Percentiles rank a stretch among this genome's conserved stretches.
Evolutionary conservation across 2,888 invertebrate genomes (phyloP).

Genomic region (Agrotis exclamationis): DNA sequence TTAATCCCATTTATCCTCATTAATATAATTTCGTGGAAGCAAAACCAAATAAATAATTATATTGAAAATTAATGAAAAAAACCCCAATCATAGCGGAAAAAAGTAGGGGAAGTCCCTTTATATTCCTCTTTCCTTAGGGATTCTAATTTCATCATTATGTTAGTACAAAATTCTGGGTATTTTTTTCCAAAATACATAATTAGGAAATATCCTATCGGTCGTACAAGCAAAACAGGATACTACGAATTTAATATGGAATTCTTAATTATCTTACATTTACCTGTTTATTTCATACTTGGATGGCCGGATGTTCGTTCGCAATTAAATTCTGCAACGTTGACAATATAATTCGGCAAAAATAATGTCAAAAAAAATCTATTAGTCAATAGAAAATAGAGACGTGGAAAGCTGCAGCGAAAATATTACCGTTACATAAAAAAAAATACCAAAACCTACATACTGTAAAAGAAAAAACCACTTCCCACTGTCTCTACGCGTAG

Average conservation of each 20-base stretch:
- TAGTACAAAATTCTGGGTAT: background rate
- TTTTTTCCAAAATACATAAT: background rate
- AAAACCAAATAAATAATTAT: background rate
- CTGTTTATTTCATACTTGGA: slow-evolving; percentile 9
- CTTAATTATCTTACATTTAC: slow-evolving; percentile 22
- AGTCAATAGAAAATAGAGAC: too few species aligned
- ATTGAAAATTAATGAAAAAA: background rate
- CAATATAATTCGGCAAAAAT: background rate
- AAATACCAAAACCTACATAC: background rate
- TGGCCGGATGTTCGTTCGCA: slow-evolving; percentile 3
- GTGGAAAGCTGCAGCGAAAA: too few species aligned
- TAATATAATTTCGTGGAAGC: background rate
- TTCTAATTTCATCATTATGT: background rate
- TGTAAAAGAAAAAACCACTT: too few species aligned
- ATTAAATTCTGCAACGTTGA: background rate
- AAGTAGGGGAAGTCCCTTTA: background rate
- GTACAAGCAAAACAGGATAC: slow-evolving; percentile 26
- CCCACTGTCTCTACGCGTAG: too few species aligned
- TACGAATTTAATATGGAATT: slow-evolving; percentile 1
- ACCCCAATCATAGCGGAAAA: background rate
- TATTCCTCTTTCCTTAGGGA: background rate
- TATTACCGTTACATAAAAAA: too few species aligned
- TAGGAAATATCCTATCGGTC: slow-evolving; percentile 13
- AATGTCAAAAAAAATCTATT: too few species aligned
- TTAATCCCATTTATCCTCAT: background rate